These are phyloP conservation scores for Serranus cabrilla DNA, from an alignment of 2,797 vertebrate species.

Conservation along the genomic window DNA sequence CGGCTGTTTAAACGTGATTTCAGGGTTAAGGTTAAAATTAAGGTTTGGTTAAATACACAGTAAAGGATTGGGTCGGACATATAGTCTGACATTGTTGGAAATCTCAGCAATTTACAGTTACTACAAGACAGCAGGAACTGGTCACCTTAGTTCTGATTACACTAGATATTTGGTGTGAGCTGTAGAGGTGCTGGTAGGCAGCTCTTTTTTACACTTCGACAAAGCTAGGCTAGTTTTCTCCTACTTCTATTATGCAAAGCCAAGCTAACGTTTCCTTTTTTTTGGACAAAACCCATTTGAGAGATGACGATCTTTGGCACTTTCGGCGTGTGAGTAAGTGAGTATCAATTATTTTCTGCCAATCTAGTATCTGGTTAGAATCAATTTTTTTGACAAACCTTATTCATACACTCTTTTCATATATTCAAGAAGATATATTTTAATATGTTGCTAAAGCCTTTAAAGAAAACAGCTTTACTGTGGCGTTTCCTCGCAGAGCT, in stretches of 20 bases:
- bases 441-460: no score
- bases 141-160: neutral
- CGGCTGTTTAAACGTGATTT: neutral
- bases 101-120: neutral
- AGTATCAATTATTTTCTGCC: no score
- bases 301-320: no score
- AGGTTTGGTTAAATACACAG: neutral
- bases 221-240: neutral
- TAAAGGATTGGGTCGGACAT: neutral
- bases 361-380: no score
- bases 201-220: neutral
- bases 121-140: neutral
- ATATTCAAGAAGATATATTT: no score
- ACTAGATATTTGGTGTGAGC: neutral
- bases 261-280: neutral
- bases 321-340: no score
- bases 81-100: neutral
- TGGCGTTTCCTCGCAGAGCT: no score
- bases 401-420: no score
- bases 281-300: no score
- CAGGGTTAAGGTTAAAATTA: neutral
- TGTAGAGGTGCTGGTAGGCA: neutral
- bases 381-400: no score
- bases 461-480: no score
- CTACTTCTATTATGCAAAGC: neutral